Base-by-base conservation (phyloP, 2,888 invertebrate genomes). In the Camponotus fellah region DNA sequence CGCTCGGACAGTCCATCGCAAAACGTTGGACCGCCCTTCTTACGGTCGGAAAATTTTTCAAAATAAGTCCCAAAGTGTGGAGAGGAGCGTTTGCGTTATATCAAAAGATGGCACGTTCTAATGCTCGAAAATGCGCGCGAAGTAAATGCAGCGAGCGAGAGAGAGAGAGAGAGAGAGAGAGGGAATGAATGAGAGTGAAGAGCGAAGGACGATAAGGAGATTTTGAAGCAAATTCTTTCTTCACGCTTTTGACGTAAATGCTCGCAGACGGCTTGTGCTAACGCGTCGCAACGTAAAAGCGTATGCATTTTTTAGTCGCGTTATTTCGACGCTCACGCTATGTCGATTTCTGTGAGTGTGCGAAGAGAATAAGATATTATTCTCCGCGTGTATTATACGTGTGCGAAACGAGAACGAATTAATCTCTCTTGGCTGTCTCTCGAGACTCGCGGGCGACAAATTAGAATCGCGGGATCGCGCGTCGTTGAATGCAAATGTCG, bases 301-400 rank as follows among this genome's bases (percentile, higher is more conserved):
- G 43, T 49, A 80, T 80, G 74, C 79, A 80, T 80, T 72, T 80
- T 80, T 72, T 46, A 80, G 74, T 72, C 60, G 74, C 79, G 74
- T 79, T 72, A 80, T 62, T 80, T 80, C 74, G 60, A 60, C 60
- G 79, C 77, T 69, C 46, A 79, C 79, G 79, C 79, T 46, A 80
- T 34, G 74, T 80, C 79, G 72, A 72, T 80, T 72, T 34, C 60
- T 79, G 26, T 26, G 46, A 79, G 60, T 32, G 74, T 58, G 26
- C 12, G 74, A 60, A 72, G 60, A 79, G 74, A 72, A 72, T 60
- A 46, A 79, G 60, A 60, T 72, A 79, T 72, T 71, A 79, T 71
- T n/a, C 60, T 46, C 4, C 53, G 72, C 34, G 46, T 75, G 53
- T 66, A 37, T 53, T 43, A 43, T 43, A 43, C 12, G 43, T 6